phyloP scores from a whole-genome alignment of 2,113 vertebrate genomes.

The Eptesicus fuscus region DNA sequence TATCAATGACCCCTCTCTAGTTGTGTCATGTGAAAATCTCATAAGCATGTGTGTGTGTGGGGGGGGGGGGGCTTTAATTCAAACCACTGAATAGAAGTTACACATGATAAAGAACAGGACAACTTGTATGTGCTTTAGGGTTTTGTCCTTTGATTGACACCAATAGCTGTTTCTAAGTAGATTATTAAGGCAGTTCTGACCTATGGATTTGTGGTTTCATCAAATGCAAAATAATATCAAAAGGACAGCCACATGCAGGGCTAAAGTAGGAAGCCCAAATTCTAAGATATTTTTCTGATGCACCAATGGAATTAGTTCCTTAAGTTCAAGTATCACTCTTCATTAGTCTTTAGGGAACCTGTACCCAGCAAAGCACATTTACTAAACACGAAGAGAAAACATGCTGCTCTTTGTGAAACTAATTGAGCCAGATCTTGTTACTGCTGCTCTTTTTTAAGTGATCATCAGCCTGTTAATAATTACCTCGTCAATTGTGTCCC shows the following conservation, averaged over 20 bases:
- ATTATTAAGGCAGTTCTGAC: no score
- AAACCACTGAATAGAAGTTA: background rate
- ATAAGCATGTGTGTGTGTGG: background rate
- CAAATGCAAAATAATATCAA: background rate
- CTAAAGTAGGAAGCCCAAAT: background rate
- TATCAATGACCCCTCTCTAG: background rate
- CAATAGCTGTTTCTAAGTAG: background rate
- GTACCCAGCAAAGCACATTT: background rate
- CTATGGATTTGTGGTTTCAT: background rate
- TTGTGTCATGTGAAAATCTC: background rate
- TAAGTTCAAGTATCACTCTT: background rate
- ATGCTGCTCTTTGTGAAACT: background rate
- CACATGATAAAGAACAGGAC: background rate
- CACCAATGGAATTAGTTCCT: background rate
- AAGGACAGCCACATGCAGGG: background rate
- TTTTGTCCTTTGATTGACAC: background rate
- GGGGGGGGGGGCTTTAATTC: background rate
- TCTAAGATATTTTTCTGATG: fast-evolving
- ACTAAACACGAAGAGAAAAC: background rate
- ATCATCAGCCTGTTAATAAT: background rate
- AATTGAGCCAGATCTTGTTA: background rate
- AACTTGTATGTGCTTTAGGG: fast-evolving
- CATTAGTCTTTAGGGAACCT: no score
- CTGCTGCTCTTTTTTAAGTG: fast-evolving
- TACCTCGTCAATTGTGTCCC: background rate